Evolutionary conservation across 2,113 vertebrate genomes (phyloP).

Genomic region (Phalacrocorax carbo): DNA sequence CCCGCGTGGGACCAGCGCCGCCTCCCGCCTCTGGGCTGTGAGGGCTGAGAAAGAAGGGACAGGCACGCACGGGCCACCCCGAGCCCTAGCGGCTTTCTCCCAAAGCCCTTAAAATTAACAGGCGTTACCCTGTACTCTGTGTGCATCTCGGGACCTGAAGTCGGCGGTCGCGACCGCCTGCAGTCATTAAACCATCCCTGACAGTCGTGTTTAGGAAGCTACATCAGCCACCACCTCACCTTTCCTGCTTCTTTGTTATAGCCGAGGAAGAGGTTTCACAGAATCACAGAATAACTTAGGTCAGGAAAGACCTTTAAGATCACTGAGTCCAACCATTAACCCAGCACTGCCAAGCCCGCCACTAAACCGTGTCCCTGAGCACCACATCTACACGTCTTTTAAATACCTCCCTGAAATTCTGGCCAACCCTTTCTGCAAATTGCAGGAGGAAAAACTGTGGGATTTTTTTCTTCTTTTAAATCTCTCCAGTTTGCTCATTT

Average conservation of each 20-base stretch:
- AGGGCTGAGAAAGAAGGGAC: neutral
- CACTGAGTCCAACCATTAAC: accelerated
- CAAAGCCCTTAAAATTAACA: neutral
- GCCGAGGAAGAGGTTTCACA: neutral
- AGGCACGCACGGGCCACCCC: neutral
- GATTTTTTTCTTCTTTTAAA: neutral
- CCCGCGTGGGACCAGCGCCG: accelerated
- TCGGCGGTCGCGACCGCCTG: neutral
- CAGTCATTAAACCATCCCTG: neutral
- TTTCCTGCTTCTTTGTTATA: neutral
- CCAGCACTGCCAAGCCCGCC: neutral
- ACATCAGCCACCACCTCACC: neutral
- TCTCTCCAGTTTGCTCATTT: neutral
- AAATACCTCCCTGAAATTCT: neutral
- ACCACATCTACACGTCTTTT: accelerated
- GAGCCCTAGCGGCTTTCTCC: neutral
- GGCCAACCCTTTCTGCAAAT: neutral
- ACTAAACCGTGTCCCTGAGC: neutral
- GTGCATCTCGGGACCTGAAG: neutral
- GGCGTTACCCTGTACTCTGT: neutral
- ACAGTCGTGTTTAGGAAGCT: neutral
- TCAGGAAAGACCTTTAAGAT: neutral
- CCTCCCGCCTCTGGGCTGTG: neutral
- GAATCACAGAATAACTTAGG: neutral
- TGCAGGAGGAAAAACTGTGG: neutral